Evolutionary conservation across 1,140 invertebrate species (phyloP), one percentile per base, ranked within the genome.

Genomic region (Magallana ariakensis): DNA sequence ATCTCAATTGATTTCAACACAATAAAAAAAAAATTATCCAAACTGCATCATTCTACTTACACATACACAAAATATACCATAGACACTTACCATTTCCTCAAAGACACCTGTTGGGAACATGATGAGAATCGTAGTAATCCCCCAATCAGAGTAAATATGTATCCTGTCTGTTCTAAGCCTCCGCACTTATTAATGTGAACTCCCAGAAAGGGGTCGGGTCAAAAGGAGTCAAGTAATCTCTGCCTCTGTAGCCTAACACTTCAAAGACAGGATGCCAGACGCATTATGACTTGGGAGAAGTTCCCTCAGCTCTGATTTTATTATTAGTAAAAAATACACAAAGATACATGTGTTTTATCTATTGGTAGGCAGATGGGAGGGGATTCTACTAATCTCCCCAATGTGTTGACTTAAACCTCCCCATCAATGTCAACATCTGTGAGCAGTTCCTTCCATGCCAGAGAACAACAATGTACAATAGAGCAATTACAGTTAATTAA

Each of bases 71-170:
- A 46, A 46, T 46, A 46, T 46, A 46, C 33, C 33, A 46, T 16
- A 33, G 22, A 75, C 13, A 87, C 56, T 66, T 84, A 55, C 54
- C 57, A 58, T 26, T 86, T 80, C 85, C 13, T 80, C 60, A 11
- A 87, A 19, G 57, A 46, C 75, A 83, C 53, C 53, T 33, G 70
- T 56, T 53, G 58, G 58, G 54, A 82, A 82, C 80, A 82, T 82
- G 19, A 75, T 75, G 19, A 75, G 10, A 26, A 26, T 26, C 22
- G 13, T 13, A 75, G 33, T 75, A 75, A 75, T 75, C 33, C 22
- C 66, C 22, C 7, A 75, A 75, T 26, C 22, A 26, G 22, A 75
- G 33, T 75, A 19, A 33, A 11, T 13, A 75, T 75, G 33, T 46
- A 46, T 26, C 22, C 66, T 10, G 66, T 75, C 66, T 75, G 66